phyloP scores from a whole-genome alignment of 2,797 vertebrate genomes.

The Falco rusticolus region DNA sequence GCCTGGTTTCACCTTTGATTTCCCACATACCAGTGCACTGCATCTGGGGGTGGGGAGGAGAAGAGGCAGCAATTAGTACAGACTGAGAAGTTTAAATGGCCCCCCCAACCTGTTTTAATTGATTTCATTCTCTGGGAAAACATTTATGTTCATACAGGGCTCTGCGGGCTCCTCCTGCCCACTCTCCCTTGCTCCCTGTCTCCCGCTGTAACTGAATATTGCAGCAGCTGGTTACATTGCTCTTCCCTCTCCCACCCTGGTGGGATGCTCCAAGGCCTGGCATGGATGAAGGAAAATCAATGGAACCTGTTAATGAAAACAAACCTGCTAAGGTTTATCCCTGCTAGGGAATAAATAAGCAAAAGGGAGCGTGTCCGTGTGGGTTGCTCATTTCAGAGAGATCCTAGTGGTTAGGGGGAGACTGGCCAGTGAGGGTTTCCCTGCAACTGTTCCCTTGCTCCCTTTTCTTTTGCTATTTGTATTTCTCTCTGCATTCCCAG shows the following conservation, averaged over 20 bases:
- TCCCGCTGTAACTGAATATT: neutral
- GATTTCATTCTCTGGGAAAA: neutral
- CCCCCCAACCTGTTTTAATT: neutral
- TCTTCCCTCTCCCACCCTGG: neutral
- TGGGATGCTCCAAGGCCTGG: neutral
- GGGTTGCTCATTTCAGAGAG: neutral
- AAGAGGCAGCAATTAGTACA: neutral
- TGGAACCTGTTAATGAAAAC: neutral
- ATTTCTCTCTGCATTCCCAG: neutral
- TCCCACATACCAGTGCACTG: neutral
- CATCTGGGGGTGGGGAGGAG: neutral
- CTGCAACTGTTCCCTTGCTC: neutral
- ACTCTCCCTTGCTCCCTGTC: neutral
- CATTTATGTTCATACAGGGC: neutral
- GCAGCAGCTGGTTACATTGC: neutral
- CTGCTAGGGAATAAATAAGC: neutral
- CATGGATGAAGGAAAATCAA: neutral
- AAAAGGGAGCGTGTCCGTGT: fast-evolving
- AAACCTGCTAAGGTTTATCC: neutral
- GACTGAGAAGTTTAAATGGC: neutral
- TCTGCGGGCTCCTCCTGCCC: neutral
- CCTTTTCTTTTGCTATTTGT: neutral
- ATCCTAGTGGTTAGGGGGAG: fast-evolving
- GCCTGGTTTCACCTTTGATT: neutral
- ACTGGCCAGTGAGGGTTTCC: fast-evolving